Base-by-base conservation (phyloP, 2,888 invertebrate genomes). In the Drosophila acutilabella region DNA sequence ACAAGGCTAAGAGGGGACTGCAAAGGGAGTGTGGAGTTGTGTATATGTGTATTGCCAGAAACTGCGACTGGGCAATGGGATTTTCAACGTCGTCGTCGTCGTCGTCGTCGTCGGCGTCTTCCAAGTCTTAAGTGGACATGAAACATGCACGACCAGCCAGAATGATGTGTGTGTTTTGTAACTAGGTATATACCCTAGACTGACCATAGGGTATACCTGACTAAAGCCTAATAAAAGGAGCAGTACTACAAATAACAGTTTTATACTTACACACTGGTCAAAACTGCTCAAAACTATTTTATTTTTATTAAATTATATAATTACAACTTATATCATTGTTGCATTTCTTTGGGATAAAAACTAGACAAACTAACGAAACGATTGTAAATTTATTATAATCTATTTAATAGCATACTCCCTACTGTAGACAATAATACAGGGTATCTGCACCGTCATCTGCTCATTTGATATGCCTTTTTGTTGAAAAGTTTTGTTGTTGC, bases 81-180 rank as follows among this genome's bases (percentile, higher is more conserved):
- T 74, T 64, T 61, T 36, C 50, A 50, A 36, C 40, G 26, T 47
- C 56, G 56, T 71, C 59, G 79, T 64, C 70, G 73, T n/a, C n/a
- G n/a, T n/a, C n/a, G n/a, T n/a, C 40, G 26, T 47, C 56, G 56
- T 71, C 59, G 79, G 60, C 70, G 73, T 76, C 83, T 83, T 80
- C 78, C 71, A 78, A 82, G 80, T 77, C 61, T 61, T 88, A 77
- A 82, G 86, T 85, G 86, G 82, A 82, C 82, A 87, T 84, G 82
- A 81, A 88, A 88, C 88, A 84, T 82, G 88, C 75, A 87, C 72
- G 88, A 84, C 73, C 73, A 73, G 78, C 66, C 81, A 62, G 57
- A 59, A 73, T 71, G 75, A 84, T 80, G 81, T 86, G 77, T 82
- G 80, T 62, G 57, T 68, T 68, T 64, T 71, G 70, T 69, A 64